A percentile compares a stretch with the other conserved stretches of the same genome.
Conservation (phyloP, 2,113 vertebrate species). For the Clupea harengus region DNA sequence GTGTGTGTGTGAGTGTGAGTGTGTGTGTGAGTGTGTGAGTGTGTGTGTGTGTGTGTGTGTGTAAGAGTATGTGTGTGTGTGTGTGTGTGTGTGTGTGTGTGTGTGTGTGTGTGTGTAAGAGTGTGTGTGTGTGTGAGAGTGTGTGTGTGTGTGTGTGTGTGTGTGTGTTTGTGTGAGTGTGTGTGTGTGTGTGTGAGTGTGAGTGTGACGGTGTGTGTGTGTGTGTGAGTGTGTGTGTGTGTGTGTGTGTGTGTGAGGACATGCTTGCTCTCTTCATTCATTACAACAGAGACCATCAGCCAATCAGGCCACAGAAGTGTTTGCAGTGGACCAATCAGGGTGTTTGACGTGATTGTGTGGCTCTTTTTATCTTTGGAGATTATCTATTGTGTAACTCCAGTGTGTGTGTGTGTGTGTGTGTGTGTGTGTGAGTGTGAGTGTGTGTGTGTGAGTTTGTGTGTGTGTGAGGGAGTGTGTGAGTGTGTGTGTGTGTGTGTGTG, state of each 20-base stretch:
- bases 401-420: not conserved
- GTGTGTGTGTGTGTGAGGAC: conserved; percentile 35
- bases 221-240: not conserved
- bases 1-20: not conserved
- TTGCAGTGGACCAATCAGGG: conserved; percentile 39
- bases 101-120: conserved; percentile 3
- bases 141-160: not conserved
- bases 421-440: not conserved
- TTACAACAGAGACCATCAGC: conserved; percentile 42
- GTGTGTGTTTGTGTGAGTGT: not conserved
- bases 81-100: too few species aligned
- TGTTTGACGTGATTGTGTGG: not conserved
- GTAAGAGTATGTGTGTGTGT: too few species aligned
- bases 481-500: not conserved
- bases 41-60: too few species aligned
- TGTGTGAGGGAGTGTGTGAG: not conserved
- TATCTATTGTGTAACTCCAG: not conserved
- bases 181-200: not conserved
- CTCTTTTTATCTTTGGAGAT: too few species aligned
- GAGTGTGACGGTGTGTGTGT: not conserved
- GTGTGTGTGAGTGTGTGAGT: not conserved
- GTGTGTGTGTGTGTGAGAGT: not conserved
- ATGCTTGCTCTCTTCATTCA: conserved; percentile 34
- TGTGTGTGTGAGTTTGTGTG: conserved; percentile 18
- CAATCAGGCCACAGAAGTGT: conserved; percentile 48